A percentile compares a stretch with the other conserved stretches of the same genome.
Evolutionary conservation across 2,797 vertebrate species (phyloP).

Genomic region (Pseudochirops corinnae): DNA sequence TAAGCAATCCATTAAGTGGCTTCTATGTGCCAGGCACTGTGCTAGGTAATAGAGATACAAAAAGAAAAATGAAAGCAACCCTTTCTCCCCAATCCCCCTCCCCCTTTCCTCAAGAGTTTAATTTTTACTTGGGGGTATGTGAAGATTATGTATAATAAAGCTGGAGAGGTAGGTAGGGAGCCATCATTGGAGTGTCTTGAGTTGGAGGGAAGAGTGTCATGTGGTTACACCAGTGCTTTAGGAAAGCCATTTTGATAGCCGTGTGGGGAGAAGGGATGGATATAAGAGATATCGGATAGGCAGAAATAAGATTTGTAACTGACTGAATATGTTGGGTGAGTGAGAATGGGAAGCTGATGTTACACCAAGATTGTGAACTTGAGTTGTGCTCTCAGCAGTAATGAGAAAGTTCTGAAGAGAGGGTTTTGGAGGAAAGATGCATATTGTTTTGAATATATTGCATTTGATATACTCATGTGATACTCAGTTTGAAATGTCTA

Average conservation of each 20-base stretch:
- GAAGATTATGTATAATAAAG: background rate
- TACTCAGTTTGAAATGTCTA: background rate
- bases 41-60: background rate
- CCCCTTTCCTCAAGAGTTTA: background rate
- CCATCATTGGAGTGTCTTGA: background rate
- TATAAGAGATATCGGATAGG: background rate
- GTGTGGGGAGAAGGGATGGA: background rate
- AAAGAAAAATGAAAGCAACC: background rate
- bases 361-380: background rate
- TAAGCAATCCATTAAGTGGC: background rate
- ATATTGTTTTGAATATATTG: background rate
- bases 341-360: background rate
- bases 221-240: background rate
- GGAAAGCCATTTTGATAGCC: background rate
- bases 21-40: background rate
- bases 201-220: background rate
- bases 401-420: background rate
- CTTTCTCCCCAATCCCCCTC: rapidly evolving
- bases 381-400: background rate
- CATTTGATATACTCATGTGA: background rate
- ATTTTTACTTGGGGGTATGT: background rate
- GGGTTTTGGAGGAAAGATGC: background rate
- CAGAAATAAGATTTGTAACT: background rate
- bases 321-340: background rate
- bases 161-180: background rate